Percentiles rank a stretch among this genome's conserved stretches.
These are phyloP conservation scores for Brachypteracias leptosomus DNA, from an alignment of 2,113 vertebrate genomes.

Conservation along the genomic window DNA sequence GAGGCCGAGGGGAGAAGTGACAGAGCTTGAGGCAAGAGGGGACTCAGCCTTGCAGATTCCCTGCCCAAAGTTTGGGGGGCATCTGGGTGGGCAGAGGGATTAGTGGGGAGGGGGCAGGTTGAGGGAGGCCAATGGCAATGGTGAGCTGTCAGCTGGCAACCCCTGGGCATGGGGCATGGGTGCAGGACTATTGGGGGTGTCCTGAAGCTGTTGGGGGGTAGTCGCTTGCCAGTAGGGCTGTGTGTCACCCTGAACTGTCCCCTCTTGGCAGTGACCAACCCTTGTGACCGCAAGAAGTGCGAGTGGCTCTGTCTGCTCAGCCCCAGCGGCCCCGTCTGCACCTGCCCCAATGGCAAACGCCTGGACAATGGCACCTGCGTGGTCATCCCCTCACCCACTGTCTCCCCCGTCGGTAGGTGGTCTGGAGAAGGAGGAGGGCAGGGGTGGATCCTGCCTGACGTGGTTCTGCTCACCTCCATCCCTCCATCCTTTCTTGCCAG, in stretches of 20 bases:
- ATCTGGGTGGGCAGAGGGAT: not conserved
- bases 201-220: not conserved
- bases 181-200: fast-evolving
- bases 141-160: fast-evolving
- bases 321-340: slow-evolving; percentile 94
- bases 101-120: fast-evolving
- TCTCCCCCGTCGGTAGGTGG: slow-evolving; percentile 82
- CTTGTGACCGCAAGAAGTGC: slow-evolving; percentile 95
- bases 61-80: not conserved
- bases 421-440: too few relatives aligned
- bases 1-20: not conserved
- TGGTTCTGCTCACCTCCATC: fast-evolving
- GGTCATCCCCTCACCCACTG: slow-evolving; percentile 79
- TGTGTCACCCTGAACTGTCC: fast-evolving
- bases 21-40: not conserved
- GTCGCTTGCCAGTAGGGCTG: not conserved
- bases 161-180: fast-evolving
- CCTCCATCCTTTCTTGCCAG: slow-evolving; percentile 27
- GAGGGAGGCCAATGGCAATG: not conserved
- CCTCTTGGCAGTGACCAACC: slow-evolving; percentile 85
- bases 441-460: fast-evolving
- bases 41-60: not conserved
- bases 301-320: slow-evolving; percentile 97
- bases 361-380: slow-evolving; percentile 92
- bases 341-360: slow-evolving; percentile 89